A percentile compares a stretch with the other conserved stretches of the same genome.
These are phyloP conservation scores for Branchellion lobata DNA, from an alignment of 2,888 invertebrate genomes.

Conservation along the genomic window DNA sequence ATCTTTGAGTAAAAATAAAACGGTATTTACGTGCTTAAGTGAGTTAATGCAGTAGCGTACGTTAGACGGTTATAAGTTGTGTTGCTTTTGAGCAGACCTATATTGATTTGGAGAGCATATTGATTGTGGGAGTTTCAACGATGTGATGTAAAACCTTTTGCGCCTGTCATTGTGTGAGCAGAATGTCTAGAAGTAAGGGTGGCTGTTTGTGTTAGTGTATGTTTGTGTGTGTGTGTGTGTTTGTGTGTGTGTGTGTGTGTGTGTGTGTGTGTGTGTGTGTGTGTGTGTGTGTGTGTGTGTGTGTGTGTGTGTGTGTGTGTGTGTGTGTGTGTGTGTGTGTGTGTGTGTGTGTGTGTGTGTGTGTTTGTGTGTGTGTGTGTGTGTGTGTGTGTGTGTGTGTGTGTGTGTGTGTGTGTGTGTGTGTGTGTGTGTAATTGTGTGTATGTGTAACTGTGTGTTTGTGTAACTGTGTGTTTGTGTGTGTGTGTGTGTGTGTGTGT, in stretches of 20 bases:
- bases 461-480: constrained; percentile 8
- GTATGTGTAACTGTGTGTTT: too few relatives aligned
- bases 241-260: constrained; percentile 18
- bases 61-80: too few relatives aligned
- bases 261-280: constrained; percentile 21
- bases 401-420: constrained; percentile 25
- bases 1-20: too few relatives aligned
- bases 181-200: background rate
- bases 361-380: constrained; percentile 29
- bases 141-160: too few relatives aligned
- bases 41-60: too few relatives aligned
- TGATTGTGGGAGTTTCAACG: too few relatives aligned
- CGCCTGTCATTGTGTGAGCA: background rate
- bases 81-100: too few relatives aligned
- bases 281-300: constrained; percentile 24
- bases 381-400: constrained; percentile 14
- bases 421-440: too few relatives aligned
- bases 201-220: background rate
- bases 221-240: constrained; percentile 26
- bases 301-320: constrained; percentile 14
- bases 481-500: constrained; percentile 30
- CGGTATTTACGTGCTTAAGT: too few relatives aligned
- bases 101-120: too few relatives aligned
- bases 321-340: constrained; percentile 27
- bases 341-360: constrained; percentile 22